phyloP scores from a whole-genome alignment of 37 sponge, comb jelly and placozoan species.

The Eunapius fragilis region DNA sequence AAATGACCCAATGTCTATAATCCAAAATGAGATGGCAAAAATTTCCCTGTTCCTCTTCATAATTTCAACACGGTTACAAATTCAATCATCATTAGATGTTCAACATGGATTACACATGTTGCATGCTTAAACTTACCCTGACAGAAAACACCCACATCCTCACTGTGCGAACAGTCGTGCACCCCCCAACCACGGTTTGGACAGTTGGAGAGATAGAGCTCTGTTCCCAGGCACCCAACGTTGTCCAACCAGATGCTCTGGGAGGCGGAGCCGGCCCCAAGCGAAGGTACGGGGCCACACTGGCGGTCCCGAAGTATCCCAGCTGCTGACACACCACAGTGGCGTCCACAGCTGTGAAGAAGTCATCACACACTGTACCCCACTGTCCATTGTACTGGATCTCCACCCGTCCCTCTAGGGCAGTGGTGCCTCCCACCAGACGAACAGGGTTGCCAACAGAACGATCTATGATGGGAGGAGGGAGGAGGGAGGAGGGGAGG shows the following conservation, averaged over 20 bases:
- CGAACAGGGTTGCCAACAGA: slow-evolving; percentile 10
- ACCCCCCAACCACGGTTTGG: slow-evolving; percentile 12
- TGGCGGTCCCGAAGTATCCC: slow-evolving; percentile 36
- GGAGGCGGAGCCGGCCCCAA: neutral
- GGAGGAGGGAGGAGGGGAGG: neutral
- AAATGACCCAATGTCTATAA: too few relatives aligned
- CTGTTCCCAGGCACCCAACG: slow-evolving; percentile 29
- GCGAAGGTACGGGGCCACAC: neutral
- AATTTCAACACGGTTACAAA: too few relatives aligned
- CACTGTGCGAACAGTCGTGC: slow-evolving; percentile 25
- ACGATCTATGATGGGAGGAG: too few relatives aligned
- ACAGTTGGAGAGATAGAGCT: slow-evolving; percentile 28
- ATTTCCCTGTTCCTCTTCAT: too few relatives aligned
- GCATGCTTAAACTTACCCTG: neutral
- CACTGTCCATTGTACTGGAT: slow-evolving; percentile 64
- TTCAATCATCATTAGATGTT: too few relatives aligned
- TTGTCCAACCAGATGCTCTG: slow-evolving; percentile 39
- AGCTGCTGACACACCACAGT: slow-evolving; percentile 64
- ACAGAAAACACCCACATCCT: slow-evolving; percentile 65
- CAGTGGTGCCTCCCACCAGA: slow-evolving; percentile 29
- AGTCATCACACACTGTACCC: slow-evolving; percentile 77
- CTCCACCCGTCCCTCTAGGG: slow-evolving; percentile 60
- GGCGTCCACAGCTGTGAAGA: slow-evolving; percentile 61
- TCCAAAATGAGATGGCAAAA: too few relatives aligned
- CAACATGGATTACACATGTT: neutral